Percentiles rank a stretch among this genome's conserved stretches.
Evolutionary conservation across 1,140 invertebrate species (phyloP).

Genomic region (Apis laboriosa): DNA sequence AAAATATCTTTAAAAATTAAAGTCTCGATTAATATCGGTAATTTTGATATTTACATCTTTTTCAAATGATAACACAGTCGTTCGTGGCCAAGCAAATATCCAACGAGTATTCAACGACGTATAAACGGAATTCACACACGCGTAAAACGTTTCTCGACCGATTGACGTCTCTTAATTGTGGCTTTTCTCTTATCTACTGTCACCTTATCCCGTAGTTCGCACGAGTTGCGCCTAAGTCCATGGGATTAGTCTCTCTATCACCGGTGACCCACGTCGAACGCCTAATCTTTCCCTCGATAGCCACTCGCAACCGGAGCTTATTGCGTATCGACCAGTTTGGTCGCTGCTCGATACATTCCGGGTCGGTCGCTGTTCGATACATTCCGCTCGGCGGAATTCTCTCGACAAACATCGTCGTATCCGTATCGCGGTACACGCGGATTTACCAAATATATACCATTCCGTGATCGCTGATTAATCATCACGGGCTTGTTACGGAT

Average conservation of each 20-base stretch:
- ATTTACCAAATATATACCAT: conserved; percentile 47
- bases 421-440: conserved; percentile 12
- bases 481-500: conserved; percentile 20
- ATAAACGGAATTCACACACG: too few relatives aligned
- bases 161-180: conserved; percentile 78
- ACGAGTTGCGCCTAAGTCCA: conserved; percentile 62
- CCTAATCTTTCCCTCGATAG: conserved; percentile 75
- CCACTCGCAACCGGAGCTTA: conserved; percentile 38
- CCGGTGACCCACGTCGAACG: conserved; percentile 70
- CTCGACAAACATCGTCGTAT: conserved; percentile 54
- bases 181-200: conserved; percentile 78
- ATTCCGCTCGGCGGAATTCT: conserved; percentile 36
- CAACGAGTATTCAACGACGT: too few relatives aligned
- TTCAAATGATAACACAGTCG: too few relatives aligned
- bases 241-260: conserved; percentile 79
- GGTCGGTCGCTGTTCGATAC: conserved; percentile 6
- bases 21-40: too few relatives aligned
- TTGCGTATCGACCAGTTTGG: conserved; percentile 35
- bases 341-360: conserved; percentile 40
- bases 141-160: conserved; percentile 37
- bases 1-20: too few relatives aligned
- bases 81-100: too few relatives aligned
- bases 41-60: too few relatives aligned
- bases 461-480: conserved; percentile 45
- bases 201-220: conserved; percentile 70